phyloP scores from a whole-genome alignment of 2,888 invertebrate species.

The Hyles lineata region DNA sequence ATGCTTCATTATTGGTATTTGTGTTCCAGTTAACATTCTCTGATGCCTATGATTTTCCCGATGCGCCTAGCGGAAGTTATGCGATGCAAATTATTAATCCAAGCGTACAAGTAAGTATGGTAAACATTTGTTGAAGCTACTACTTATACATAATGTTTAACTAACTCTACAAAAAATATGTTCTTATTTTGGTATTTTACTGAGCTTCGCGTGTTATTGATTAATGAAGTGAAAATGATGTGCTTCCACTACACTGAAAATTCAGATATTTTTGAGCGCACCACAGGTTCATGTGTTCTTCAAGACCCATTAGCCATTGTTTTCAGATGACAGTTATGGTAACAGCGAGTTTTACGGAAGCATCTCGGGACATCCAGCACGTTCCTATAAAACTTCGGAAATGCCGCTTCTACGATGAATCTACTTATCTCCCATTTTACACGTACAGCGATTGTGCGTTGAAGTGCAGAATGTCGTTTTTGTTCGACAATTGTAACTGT shows the following conservation, averaged over 20 bases:
- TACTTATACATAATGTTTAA: not conserved
- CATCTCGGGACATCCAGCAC: slow-evolving; percentile 76
- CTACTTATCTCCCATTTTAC: slow-evolving; percentile 73
- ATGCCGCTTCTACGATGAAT: slow-evolving; percentile 86
- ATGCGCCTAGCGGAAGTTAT: slow-evolving; percentile 83
- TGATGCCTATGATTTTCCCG: slow-evolving; percentile 84
- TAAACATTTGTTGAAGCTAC: not conserved
- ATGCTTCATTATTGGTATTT: not conserved
- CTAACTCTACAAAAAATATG: not conserved
- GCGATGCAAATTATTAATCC: slow-evolving; percentile 76
- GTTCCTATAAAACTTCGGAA: slow-evolving; percentile 73
- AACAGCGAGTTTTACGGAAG: slow-evolving; percentile 73
- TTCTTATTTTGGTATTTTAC: not conserved
- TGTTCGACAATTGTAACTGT: slow-evolving; percentile 81
- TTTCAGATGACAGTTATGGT: slow-evolving; percentile 74
- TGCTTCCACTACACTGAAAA: not conserved
- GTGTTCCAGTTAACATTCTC: slow-evolving; percentile 81
- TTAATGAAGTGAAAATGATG: slow-evolving; percentile 15
- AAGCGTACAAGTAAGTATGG: slow-evolving; percentile 63
- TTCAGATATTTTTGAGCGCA: not conserved
- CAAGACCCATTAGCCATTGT: not conserved
- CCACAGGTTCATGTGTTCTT: not conserved
- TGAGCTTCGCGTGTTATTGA: not conserved
- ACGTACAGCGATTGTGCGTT: slow-evolving; percentile 85
- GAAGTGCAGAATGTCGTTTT: slow-evolving; percentile 82